Percentiles rank a stretch among this genome's conserved stretches.
Conservation (phyloP, 2,888 invertebrate species). For the Tipula unca region DNA sequence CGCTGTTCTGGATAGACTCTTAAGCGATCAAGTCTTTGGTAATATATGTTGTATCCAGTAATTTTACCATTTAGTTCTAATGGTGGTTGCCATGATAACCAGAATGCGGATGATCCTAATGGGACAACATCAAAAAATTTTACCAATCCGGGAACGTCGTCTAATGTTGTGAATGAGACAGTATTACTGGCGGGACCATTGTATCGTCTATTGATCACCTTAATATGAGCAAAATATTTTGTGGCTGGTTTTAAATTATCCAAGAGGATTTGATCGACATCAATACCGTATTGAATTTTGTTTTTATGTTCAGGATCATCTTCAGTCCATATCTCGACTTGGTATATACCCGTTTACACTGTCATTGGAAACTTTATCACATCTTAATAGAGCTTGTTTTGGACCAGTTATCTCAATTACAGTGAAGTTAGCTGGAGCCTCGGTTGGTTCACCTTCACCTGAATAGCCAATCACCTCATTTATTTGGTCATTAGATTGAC, state of each 20-base stretch:
- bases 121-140: slow-evolving; percentile 75
- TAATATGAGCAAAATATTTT: slow-evolving; percentile 1
- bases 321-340: slow-evolving; percentile 92
- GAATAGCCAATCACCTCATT: slow-evolving; percentile 80
- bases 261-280: slow-evolving; percentile 59
- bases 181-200: slow-evolving; percentile 84
- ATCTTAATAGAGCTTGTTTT: slow-evolving; percentile 75
- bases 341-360: slow-evolving; percentile 85
- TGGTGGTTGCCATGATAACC: slow-evolving; percentile 88
- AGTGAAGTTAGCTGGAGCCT: slow-evolving; percentile 76
- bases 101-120: slow-evolving; percentile 80
- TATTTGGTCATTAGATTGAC: slow-evolving; percentile 73
- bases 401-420: slow-evolving; percentile 68
- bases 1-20: slow-evolving; percentile 53
- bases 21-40: slow-evolving; percentile 64
- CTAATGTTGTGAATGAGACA: slow-evolving; percentile 78
- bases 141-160: slow-evolving; percentile 86
- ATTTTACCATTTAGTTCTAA: slow-evolving; percentile 82
- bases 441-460: slow-evolving; percentile 80
- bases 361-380: slow-evolving; percentile 75
- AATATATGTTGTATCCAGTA: slow-evolving; percentile 88
- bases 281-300: slow-evolving; percentile 65
- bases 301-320: slow-evolving; percentile 61
- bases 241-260: slow-evolving; percentile 55
- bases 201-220: slow-evolving; percentile 72